Evolutionary conservation across 2,113 vertebrate species (phyloP).

Genomic region (Thymallus thymallus): DNA sequence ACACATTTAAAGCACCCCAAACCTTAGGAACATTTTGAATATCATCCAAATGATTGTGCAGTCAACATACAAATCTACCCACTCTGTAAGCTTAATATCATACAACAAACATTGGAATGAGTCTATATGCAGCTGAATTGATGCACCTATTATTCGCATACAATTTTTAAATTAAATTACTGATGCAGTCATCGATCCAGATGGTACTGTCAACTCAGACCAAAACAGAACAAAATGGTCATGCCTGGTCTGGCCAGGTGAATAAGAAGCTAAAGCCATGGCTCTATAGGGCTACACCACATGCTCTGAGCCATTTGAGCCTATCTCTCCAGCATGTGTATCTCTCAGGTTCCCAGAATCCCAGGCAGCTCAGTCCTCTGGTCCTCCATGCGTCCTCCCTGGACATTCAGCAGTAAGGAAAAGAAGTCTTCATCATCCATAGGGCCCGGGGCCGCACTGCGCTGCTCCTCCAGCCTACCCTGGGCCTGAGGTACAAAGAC

Average conservation of each 20-base stretch:
- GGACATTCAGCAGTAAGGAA: constrained; percentile 84
- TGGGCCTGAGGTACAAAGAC: constrained; percentile 61
- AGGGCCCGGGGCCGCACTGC: constrained; percentile 80
- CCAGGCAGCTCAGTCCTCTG: constrained; percentile 77
- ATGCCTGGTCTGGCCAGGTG: neutral
- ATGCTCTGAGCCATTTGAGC: neutral
- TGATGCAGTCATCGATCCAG: neutral
- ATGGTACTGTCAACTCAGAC: neutral
- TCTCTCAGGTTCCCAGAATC: constrained; percentile 61
- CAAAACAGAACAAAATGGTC: neutral
- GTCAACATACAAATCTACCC: neutral
- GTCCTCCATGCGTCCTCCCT: constrained; percentile 83
- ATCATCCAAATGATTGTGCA: neutral
- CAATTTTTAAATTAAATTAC: neutral
- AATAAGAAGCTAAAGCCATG: neutral
- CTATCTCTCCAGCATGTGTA: neutral
- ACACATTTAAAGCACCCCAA: too few relatives aligned
- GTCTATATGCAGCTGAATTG: neutral
- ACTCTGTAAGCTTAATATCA: neutral
- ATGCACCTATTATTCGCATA: neutral
- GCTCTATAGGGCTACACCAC: neutral
- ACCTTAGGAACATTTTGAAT: neutral
- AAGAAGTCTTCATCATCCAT: constrained; percentile 88
- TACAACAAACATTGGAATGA: neutral
- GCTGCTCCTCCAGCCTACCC: constrained; percentile 87